These are phyloP conservation scores for Hyperoodon ampullatus DNA, from an alignment of 2,113 vertebrate species.

Conservation along the genomic window DNA sequence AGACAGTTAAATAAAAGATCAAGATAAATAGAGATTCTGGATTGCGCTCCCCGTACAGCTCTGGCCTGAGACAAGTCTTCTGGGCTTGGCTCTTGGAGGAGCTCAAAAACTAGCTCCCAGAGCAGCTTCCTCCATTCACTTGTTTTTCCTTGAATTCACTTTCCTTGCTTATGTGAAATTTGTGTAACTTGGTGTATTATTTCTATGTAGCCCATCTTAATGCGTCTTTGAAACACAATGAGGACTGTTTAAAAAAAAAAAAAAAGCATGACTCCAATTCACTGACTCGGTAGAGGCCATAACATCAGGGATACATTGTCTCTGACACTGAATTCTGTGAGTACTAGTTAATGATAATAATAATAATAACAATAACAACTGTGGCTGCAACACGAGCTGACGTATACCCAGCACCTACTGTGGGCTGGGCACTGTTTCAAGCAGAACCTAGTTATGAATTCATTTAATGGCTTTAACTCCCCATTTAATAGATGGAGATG, in stretches of 20 bases:
- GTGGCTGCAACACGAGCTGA: too few relatives aligned
- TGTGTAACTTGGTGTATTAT: background rate
- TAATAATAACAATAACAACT: background rate
- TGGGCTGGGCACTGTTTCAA: too few relatives aligned
- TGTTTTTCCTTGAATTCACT: too few relatives aligned
- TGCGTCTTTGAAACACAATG: background rate
- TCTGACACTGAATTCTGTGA: background rate
- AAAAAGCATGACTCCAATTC: background rate
- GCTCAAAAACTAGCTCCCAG: fast-evolving
- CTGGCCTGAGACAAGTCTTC: background rate
- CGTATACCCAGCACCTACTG: fast-evolving
- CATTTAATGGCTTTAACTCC: too few relatives aligned
- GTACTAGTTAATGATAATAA: too few relatives aligned
- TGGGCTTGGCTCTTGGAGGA: background rate
- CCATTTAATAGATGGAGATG: background rate
- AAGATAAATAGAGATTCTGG: background rate
- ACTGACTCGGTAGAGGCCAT: background rate
- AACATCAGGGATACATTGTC: background rate
- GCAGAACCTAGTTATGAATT: fast-evolving
- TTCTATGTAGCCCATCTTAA: too few relatives aligned
- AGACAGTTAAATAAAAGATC: background rate
- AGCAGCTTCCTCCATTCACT: fast-evolving
- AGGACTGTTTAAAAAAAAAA: background rate
- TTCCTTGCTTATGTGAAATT: background rate
- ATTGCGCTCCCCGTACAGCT: background rate